phyloP scores from a whole-genome alignment of 2,888 invertebrate genomes.

The Chouioia cunea region DNA sequence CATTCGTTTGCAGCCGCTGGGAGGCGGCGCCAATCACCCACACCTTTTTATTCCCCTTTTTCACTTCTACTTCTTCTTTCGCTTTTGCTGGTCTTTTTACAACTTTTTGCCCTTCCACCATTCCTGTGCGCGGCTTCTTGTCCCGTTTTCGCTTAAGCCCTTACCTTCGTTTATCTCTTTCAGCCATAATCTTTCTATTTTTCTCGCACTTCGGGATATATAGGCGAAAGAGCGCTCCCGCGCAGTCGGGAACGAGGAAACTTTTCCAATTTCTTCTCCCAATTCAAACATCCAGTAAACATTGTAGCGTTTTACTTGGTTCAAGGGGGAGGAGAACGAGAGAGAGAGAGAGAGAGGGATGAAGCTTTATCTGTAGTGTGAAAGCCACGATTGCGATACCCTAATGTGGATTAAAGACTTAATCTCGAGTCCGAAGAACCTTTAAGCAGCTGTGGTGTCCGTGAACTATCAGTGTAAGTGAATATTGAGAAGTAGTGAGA shows the following conservation, averaged over 20 bases:
- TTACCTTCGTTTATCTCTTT: constrained; percentile 49
- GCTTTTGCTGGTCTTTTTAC: constrained; percentile 5
- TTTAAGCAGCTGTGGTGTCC: too few relatives aligned
- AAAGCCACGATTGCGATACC: not conserved
- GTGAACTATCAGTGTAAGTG: not conserved
- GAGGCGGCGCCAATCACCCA: constrained; percentile 35
- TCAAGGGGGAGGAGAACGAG: not conserved
- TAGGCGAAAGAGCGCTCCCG: not conserved
- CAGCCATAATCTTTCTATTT: constrained; percentile 46
- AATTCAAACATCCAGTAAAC: constrained; percentile 55
- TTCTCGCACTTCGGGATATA: constrained; percentile 34
- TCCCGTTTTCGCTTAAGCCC: constrained; percentile 33
- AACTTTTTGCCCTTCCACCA: not conserved
- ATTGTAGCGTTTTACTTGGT: constrained; percentile 30
- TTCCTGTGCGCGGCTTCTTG: constrained; percentile 6
- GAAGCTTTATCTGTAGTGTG: not conserved
- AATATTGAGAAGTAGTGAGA: constrained; percentile 14
- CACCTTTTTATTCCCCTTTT: constrained; percentile 35
- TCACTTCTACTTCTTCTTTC: constrained; percentile 16
- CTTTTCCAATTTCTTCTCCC: constrained; percentile 59
- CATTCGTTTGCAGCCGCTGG: not conserved
- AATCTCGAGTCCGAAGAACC: constrained; percentile 17
- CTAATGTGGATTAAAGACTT: constrained; percentile 21
- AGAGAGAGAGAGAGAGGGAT: not conserved
- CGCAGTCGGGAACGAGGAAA: constrained; percentile 46